phyloP scores from a whole-genome alignment of 2,888 invertebrate genomes.

The Philopedon plagiatum region DNA sequence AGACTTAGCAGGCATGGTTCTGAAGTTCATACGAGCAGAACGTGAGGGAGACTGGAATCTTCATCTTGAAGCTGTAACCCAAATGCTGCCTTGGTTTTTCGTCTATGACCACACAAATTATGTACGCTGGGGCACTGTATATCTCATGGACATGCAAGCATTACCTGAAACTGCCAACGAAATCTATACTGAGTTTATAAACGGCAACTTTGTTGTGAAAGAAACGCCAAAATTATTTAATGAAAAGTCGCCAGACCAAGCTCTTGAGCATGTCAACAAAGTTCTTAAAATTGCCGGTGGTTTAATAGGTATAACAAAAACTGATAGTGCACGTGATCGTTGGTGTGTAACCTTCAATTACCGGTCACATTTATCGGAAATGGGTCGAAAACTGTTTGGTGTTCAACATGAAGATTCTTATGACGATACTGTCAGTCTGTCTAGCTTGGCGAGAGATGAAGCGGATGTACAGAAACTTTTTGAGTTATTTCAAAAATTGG shows the following conservation, averaged over 20 bases:
- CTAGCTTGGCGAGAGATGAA: too few species aligned
- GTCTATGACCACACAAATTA: background rate
- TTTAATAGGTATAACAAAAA: background rate
- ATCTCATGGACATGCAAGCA: background rate
- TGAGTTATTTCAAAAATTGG: too few species aligned
- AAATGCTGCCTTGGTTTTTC: background rate
- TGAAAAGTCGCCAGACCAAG: background rate
- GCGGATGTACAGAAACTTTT: too few species aligned
- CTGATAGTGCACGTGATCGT: background rate
- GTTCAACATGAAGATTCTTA: too few species aligned
- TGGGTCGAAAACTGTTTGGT: too few species aligned
- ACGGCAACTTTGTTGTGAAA: background rate
- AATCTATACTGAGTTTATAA: too few species aligned
- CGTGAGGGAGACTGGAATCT: background rate
- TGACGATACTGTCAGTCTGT: too few species aligned
- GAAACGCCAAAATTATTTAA: background rate
- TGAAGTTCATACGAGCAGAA: background rate
- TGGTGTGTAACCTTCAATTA: too few species aligned
- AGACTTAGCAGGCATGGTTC: background rate
- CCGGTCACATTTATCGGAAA: too few species aligned
- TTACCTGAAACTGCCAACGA: too few species aligned
- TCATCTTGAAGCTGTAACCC: background rate
- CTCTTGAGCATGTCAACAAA: background rate
- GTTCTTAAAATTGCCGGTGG: background rate
- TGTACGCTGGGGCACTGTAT: background rate